These are phyloP conservation scores for Argopecten irradians DNA, from an alignment of 1,140 invertebrate genomes.

Conservation along the genomic window DNA sequence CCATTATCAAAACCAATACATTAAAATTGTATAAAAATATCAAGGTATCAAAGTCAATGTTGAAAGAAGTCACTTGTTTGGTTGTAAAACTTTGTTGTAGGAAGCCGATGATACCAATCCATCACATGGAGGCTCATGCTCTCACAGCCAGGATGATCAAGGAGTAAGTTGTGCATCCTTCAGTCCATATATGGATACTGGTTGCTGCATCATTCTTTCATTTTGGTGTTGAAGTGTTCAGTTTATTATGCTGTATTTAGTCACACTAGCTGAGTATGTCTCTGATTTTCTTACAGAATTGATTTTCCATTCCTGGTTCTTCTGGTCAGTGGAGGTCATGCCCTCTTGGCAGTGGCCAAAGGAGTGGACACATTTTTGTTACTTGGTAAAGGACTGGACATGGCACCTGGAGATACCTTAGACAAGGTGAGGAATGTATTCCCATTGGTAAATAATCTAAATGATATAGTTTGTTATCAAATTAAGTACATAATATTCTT, in stretches of 20 bases:
- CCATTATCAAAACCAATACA: not conserved
- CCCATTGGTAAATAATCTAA: not conserved
- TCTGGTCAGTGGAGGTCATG: constrained; percentile 92
- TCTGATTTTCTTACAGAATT: constrained; percentile 78
- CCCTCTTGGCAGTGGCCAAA: constrained; percentile 87
- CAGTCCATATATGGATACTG: not conserved
- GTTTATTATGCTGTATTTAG: too few relatives aligned
- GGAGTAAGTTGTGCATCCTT: constrained; percentile 74
- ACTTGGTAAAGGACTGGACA: constrained; percentile 88
- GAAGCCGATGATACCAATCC: constrained; percentile 95
- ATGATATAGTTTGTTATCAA: too few relatives aligned
- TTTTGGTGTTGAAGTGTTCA: too few relatives aligned
- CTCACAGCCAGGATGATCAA: constrained; percentile 87
- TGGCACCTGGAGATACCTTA: constrained; percentile 93
- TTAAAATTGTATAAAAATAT: too few relatives aligned
- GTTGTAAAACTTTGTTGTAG: constrained; percentile 76
- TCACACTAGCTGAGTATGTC: too few relatives aligned
- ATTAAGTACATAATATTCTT: too few relatives aligned
- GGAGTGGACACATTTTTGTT: constrained; percentile 87
- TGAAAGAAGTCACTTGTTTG: too few relatives aligned
- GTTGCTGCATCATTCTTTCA: not conserved
- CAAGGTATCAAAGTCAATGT: too few relatives aligned
- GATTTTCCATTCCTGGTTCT: constrained; percentile 93
- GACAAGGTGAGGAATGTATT: constrained; percentile 84
- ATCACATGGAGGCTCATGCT: constrained; percentile 99